Evolutionary conservation across 2,113 vertebrate species (phyloP).

Genomic region (Centrocercus urophasianus): DNA sequence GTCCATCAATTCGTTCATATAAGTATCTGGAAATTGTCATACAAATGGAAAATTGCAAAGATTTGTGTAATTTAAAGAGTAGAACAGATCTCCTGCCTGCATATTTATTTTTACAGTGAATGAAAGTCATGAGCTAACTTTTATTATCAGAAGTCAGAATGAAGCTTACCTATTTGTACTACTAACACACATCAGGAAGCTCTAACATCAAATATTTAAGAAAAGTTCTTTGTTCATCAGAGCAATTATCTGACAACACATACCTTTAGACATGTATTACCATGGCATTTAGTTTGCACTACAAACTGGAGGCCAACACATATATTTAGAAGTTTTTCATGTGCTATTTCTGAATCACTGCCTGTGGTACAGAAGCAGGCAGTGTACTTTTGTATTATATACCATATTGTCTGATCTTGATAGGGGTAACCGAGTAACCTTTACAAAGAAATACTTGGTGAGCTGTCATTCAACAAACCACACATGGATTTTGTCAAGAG

Average conservation of each 20-base stretch:
- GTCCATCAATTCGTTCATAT: slow-evolving; percentile 96
- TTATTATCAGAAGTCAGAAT: background rate
- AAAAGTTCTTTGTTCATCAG: background rate
- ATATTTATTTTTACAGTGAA: background rate
- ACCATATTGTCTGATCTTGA: background rate
- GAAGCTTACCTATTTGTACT: rapidly evolving
- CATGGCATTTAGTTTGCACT: background rate
- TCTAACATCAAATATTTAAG: rapidly evolving
- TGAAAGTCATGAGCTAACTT: background rate
- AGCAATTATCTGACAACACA: background rate
- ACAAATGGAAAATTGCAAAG: background rate
- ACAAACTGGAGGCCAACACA: background rate
- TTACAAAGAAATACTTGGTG: background rate
- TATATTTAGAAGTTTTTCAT: background rate
- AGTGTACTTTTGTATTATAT: background rate
- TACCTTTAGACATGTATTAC: background rate
- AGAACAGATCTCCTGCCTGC: background rate
- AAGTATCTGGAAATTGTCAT: slow-evolving; percentile 84
- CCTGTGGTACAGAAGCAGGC: background rate
- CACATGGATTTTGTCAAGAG: background rate
- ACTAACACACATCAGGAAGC: background rate
- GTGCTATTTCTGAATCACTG: background rate
- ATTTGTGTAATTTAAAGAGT: rapidly evolving
- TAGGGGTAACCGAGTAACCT: background rate
- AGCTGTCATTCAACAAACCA: background rate